These are phyloP conservation scores for Rhadinocentrus ornatus DNA, from an alignment of 2,797 vertebrate genomes.

Conservation along the genomic window DNA sequence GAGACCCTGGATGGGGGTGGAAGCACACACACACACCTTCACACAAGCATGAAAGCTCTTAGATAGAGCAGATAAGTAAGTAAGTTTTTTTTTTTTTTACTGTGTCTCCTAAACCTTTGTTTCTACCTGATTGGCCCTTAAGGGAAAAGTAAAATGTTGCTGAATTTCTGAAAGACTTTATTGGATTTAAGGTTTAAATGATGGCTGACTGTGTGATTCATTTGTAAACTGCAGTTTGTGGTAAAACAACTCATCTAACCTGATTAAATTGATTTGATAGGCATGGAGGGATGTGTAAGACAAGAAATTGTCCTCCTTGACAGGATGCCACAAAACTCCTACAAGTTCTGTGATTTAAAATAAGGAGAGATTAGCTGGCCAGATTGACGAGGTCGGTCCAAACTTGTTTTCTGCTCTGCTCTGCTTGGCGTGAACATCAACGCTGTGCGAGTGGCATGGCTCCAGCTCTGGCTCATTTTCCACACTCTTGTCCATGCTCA, in stretches of 20 bases:
- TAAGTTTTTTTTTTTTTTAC: slow-evolving; percentile 17
- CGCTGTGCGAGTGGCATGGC: slow-evolving; percentile 67
- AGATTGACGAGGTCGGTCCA: slow-evolving; percentile 54
- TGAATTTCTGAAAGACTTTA: slow-evolving; percentile 17
- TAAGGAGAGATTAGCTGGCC: slow-evolving; percentile 44
- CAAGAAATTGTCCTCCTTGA: neutral
- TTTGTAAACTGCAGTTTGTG: neutral
- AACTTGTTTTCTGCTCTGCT: slow-evolving; percentile 65
- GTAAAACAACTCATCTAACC: neutral
- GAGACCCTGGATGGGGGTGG: slow-evolving; percentile 68
- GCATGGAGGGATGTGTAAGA: neutral
- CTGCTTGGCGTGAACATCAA: slow-evolving; percentile 64
- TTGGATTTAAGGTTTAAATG: neutral
- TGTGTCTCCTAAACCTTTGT: neutral
- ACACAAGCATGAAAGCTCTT: slow-evolving; percentile 16
- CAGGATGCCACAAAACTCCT: neutral
- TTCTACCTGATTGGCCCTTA: neutral
- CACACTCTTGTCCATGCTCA: slow-evolving; percentile 56
- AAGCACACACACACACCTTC: slow-evolving; percentile 51
- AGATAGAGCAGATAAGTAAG: slow-evolving; percentile 12
- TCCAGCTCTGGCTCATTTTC: slow-evolving; percentile 70
- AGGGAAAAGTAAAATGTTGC: neutral
- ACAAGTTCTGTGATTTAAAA: slow-evolving; percentile 42
- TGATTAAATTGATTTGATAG: neutral
- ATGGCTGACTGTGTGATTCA: neutral